Evolutionary conservation across 1,140 invertebrate species (phyloP), one percentile per base, ranked within the genome.

Genomic region (Luehdorfia chinensis): DNA sequence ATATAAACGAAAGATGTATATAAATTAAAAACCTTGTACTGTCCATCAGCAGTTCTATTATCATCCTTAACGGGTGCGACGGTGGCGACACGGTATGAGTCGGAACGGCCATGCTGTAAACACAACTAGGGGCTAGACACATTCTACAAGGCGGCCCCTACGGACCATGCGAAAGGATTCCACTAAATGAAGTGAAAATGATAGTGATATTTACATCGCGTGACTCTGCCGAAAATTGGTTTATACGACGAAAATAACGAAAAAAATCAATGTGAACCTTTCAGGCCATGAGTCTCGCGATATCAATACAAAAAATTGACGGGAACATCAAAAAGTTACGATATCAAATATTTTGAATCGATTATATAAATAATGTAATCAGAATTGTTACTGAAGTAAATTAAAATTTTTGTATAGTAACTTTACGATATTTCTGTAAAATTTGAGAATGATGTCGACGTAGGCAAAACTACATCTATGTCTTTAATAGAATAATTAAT

Each of bases 51-150:
- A 57, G 95, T 96, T 90, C 93, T 94, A 91, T 96, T 96, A 92
- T 97, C 96, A 87, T 97, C 95, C 88, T 93, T 93, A 87, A 94
- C 90, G 84, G 92, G 90, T 60, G 94, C 92, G 87, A 95, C 92
- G 66, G 96, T 97, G 59, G 96, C 96, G 84, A 95, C 93, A 84
- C 96, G 93, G 90, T 97, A 97, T 70, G 96, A 97, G 89, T 97
- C 95, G 84, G 94, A 92, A 75, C 95, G 94, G 87, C 94, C 94
- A 92, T 95, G 94, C 94, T 96, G 92, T 66, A 93, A 93, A 87
- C 74, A 87, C 76, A 88, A 87, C 85, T 87, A 87, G 75, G 75
- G 73, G 84, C 85, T 87, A 87, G 78, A 83, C 74, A 84, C 72
- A 77, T 71, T 77, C 79, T 86, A 83, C 73, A 53, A 73, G 75